Evolutionary conservation across 2,888 invertebrate genomes (phyloP), one percentile per base, ranked within the genome.

Genomic region (Torymus tubicola): DNA sequence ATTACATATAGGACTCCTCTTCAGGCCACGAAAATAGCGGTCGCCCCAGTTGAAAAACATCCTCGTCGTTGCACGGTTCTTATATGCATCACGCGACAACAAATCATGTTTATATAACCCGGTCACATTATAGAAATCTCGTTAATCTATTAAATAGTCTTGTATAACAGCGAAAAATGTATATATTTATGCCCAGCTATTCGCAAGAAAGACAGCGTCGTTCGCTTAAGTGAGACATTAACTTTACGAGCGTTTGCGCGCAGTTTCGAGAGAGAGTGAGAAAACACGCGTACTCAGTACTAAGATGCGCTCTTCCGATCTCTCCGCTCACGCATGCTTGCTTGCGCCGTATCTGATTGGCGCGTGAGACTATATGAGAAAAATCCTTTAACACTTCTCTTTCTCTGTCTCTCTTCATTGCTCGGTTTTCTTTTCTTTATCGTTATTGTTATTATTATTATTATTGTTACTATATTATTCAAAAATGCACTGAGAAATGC

Each of bases 161-260:
- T 69, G 63, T 69, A 69, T 69, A 75, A 69, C 24, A 76, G 11
- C 53, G n/a, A 1, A 61, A 14, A 53, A 73, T 42, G 4, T 24
- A 55, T 18, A 14, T 63, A 55, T 69, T 69, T 63, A 50, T 50
- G 24, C 21, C 8, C 8, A 13, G 53, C 42, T 42, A 42, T 42
- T 42, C 8, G 14, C 52, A 52, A n/a, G 50, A 18, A 52, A 14
- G 11, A 55, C 61, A 12, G 52, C 21, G 16, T 53, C 21, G 42
- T 50, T 21, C 4, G 53, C 65, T 55, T 14, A 60, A 63, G 69
- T 76, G 42, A 76, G 76, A 69, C 69, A 69, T 76, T 63, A 76
- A 69, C 55, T 69, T 69, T 69, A 69, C 21, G 55, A 69, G 52
- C 50, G 16, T 18, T 5, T 52, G 58, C 13, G 14, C 8, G 53